phyloP scores from a whole-genome alignment of 1,140 invertebrate species.

The Sycophaga agraensis region DNA sequence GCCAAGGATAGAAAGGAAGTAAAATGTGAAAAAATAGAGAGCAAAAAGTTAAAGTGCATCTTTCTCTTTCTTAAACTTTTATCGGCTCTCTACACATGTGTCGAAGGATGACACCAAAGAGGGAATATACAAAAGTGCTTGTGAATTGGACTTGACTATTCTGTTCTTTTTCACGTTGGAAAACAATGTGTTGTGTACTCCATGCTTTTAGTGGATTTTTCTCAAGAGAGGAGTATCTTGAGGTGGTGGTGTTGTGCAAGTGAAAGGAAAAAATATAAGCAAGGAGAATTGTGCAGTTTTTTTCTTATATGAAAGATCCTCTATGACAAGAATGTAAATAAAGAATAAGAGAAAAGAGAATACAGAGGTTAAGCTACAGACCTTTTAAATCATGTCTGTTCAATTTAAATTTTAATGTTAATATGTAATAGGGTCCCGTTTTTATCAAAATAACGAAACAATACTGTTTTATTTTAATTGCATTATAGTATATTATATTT shows the following conservation, averaged over 20 bases:
- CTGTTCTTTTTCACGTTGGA: background rate
- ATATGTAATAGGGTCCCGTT: too few species aligned
- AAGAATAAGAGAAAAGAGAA: slow-evolving; percentile 16
- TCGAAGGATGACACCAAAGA: background rate
- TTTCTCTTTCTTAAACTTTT: background rate
- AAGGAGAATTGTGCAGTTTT: slow-evolving; percentile 11
- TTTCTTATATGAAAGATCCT: slow-evolving; percentile 3
- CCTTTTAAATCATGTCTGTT: slow-evolving; percentile 18
- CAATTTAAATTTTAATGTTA: slow-evolving; percentile 14
- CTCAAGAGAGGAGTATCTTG: background rate
- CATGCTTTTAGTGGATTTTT: background rate
- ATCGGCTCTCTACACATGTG: background rate
- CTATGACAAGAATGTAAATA: slow-evolving; percentile 27
- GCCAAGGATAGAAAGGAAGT: background rate
- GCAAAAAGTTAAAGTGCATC: background rate
- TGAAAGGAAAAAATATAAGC: background rate
- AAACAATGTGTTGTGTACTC: background rate
- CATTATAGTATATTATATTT: background rate
- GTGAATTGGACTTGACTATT: slow-evolving; percentile 11
- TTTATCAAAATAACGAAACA: too few species aligned
- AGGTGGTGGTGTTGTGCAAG: background rate
- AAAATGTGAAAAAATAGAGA: slow-evolving; percentile 1
- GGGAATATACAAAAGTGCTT: background rate
- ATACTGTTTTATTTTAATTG: background rate
- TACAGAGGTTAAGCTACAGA: slow-evolving; percentile 12